Conservation (phyloP, 2,797 vertebrate species). For the Gambelia wislizenii region DNA sequence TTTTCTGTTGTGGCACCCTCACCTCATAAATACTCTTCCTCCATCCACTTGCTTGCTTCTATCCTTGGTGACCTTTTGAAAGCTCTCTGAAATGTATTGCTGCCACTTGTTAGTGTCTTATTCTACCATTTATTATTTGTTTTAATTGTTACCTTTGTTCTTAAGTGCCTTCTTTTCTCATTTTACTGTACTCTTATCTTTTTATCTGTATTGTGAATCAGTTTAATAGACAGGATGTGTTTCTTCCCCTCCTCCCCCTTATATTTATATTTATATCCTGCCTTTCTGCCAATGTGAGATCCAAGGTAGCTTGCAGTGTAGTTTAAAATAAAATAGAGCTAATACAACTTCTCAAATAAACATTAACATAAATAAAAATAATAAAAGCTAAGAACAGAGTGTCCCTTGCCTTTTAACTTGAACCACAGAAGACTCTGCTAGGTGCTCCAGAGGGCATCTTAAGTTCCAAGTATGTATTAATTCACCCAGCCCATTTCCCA, state of each 20-base stretch:
- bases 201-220: neutral
- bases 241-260: no score
- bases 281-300: no score
- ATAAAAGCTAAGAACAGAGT: neutral
- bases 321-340: neutral
- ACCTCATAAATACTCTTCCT: neutral
- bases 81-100: neutral
- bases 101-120: neutral
- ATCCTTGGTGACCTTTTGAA: neutral
- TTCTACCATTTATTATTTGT: neutral
- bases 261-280: no score
- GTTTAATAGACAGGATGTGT: neutral
- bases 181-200: neutral
- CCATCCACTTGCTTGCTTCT: no score
- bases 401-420: neutral
- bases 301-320: no score
- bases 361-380: neutral
- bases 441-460: neutral
- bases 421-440: neutral
- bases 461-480: neutral
- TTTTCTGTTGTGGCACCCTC: neutral
- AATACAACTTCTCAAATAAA: neutral
- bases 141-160: neutral
- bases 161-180: no score
- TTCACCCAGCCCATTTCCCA: neutral